Base-by-base conservation (phyloP, 2,113 vertebrate species). In the Nothobranchius furzeri region DNA sequence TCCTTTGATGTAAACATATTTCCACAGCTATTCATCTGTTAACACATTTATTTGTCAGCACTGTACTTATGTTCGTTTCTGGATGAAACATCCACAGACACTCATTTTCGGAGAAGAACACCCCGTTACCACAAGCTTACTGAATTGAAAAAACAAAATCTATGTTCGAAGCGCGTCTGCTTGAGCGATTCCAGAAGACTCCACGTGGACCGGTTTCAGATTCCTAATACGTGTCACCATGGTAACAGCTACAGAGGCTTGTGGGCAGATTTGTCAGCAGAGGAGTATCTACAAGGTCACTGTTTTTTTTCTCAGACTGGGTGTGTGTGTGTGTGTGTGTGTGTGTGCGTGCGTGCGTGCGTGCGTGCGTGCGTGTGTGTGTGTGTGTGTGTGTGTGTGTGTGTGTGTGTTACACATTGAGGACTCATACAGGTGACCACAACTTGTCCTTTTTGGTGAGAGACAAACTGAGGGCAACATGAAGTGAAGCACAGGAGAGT, bases 261-360 rank as follows among this genome's bases (percentile, higher is more conserved):
- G 24, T 35, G 68, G 59, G 49, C 54, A 68, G 68, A 79, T 83
- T 72, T 79, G 76, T 52, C 14, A 48, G 15, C 9, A 62, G 58
- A 70, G 60, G 24, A 12, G 40, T 49, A 66, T 53, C 30, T 49
- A 70, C 74, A 88, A 84, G 76, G 76, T 85, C 80, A 75, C 12
- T 35, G 52, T 67, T 68, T 83, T 61, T 83, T 61, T 58, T 35
- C 20, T 76, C 60, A 72, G 20, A 24, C 13, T 37, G n/a, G 7
- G 54, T 73, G 60, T 46, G n/a, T 11, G 9, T 70, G 72, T 15
- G 10, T 57, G 50, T 43, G 42, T 37, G 51, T 47, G 47, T 36
- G 35, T 55, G 55, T 70, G 51, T 64, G 49, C 46, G 15, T 69
- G 45, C 61, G 13, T 60, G 25, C 49, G 72, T 25, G 12, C 53